Evolutionary conservation across 2,888 invertebrate species (phyloP), one percentile per base, ranked within the genome.

Genomic region (Drosophila putrida): DNA sequence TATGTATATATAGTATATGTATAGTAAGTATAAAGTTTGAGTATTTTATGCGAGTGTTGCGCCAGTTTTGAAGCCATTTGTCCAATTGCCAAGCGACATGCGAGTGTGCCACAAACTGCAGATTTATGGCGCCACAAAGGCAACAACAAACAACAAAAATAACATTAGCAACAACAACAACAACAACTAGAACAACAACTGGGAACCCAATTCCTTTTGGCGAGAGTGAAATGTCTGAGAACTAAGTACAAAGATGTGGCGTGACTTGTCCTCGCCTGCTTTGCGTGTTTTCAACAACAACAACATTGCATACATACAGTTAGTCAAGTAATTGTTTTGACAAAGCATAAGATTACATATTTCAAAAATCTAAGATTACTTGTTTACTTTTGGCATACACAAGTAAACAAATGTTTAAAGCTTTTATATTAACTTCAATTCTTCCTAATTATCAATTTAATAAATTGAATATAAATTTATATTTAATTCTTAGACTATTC

Each of bases 21-120:
- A n/a, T n/a, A n/a, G n/a, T 20, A 20, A 20, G 20, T 20, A 20
- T 41, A 47, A 70, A 79, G 57, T 80, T 65, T 6, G 20, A 20
- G 20, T 31, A 33, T 57, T 57, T 70, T 69, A 75, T 75, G 75
- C 58, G 80, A 76, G 60, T 64, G 63, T 76, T 76, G 75, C 64
- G 75, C 79, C 63, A 79, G 61, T 70, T 76, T 69, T 69, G 69
- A 51, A 69, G 69, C 41, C 75, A 76, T 79, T 76, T 76, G 80
- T 75, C 54, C 68, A 78, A 69, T 69, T 78, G 79, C 63, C 64
- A 49, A 35, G 62, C 62, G 54, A 66, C 66, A 66, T 66, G 66
- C 55, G 28, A 59, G 41, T 64, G 41, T 64, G 64, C 64, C 50
- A 64, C 64, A 64, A 61, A 55, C 55, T 50, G 61, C 64, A 57